Conservation (phyloP, 2,113 vertebrate species). For the Pagrus major region DNA sequence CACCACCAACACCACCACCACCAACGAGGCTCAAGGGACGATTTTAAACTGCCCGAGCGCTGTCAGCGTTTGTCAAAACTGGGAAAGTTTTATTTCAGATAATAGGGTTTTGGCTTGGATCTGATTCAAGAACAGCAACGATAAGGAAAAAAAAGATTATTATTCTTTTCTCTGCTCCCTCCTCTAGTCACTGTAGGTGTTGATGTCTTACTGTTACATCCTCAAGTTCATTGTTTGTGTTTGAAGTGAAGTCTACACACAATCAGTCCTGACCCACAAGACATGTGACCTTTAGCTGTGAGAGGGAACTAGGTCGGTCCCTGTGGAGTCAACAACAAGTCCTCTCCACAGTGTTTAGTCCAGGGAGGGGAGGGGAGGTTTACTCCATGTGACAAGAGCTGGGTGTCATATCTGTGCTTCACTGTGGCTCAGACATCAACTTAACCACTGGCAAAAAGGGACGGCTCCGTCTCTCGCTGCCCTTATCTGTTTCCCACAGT, state of each 20-base stretch:
- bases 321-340: constrained; percentile 65
- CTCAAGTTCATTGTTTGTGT: constrained; percentile 40
- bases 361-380: constrained; percentile 7
- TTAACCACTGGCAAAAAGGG: constrained; percentile 46
- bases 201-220: constrained; percentile 20
- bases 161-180: background rate
- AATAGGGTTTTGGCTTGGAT: background rate
- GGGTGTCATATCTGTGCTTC: constrained; percentile 56
- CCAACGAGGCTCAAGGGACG: constrained; percentile 18
- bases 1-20: constrained; percentile 5
- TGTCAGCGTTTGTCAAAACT: constrained; percentile 6
- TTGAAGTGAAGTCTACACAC: constrained; percentile 28
- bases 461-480: constrained; percentile 35
- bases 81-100: constrained; percentile 3
- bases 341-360: constrained; percentile 39
- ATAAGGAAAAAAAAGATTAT: background rate
- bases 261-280: constrained; percentile 9
- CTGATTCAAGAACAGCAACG: background rate
- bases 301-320: constrained; percentile 67
- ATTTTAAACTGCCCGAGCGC: background rate
- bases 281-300: constrained; percentile 60
- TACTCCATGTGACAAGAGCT: constrained; percentile 55
- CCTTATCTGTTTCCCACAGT: constrained; percentile 61
- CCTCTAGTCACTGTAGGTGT: constrained; percentile 1
- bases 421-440: constrained; percentile 36